Percentiles rank a stretch among this genome's conserved stretches.
phyloP scores from a whole-genome alignment of 1,140 invertebrate species.

The Phthorimaea operculella region DNA sequence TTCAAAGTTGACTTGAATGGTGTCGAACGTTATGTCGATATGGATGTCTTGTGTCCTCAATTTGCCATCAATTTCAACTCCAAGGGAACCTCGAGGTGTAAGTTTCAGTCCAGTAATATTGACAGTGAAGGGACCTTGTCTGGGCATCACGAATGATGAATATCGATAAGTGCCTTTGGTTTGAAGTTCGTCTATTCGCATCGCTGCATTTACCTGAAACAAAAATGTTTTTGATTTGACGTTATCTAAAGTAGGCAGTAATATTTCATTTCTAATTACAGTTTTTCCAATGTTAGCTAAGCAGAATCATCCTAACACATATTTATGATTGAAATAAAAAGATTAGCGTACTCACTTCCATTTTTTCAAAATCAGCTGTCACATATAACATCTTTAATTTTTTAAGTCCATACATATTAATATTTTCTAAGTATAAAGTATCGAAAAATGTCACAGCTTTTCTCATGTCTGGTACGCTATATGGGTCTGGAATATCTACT shows the following conservation, averaged over 20 bases:
- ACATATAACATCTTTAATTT: constrained; percentile 76
- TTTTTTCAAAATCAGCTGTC: constrained; percentile 72
- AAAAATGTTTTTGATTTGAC: neutral
- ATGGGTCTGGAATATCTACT: constrained; percentile 76
- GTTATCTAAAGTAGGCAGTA: too few relatives aligned
- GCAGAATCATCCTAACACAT: too few relatives aligned
- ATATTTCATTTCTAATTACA: too few relatives aligned
- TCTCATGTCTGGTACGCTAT: constrained; percentile 75
- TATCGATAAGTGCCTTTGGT: constrained; percentile 78
- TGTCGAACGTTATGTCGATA: constrained; percentile 78
- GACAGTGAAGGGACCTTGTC: constrained; percentile 77
- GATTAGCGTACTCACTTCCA: constrained; percentile 68
- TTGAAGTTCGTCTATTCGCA: constrained; percentile 72
- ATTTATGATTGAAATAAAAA: too few relatives aligned
- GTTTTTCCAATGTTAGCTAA: too few relatives aligned
- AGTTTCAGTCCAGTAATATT: constrained; percentile 74
- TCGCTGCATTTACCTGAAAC: constrained; percentile 69
- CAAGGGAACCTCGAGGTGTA: constrained; percentile 69
- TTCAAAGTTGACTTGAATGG: constrained; percentile 79
- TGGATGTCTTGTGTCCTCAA: constrained; percentile 76
- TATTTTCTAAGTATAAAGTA: constrained; percentile 73
- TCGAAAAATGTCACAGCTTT: constrained; percentile 71
- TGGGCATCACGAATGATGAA: constrained; percentile 71
- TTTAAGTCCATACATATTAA: constrained; percentile 74
- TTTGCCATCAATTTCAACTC: constrained; percentile 74